Evolutionary conservation across 2,113 vertebrate genomes (phyloP).

Genomic region (Halichoerus grypus): DNA sequence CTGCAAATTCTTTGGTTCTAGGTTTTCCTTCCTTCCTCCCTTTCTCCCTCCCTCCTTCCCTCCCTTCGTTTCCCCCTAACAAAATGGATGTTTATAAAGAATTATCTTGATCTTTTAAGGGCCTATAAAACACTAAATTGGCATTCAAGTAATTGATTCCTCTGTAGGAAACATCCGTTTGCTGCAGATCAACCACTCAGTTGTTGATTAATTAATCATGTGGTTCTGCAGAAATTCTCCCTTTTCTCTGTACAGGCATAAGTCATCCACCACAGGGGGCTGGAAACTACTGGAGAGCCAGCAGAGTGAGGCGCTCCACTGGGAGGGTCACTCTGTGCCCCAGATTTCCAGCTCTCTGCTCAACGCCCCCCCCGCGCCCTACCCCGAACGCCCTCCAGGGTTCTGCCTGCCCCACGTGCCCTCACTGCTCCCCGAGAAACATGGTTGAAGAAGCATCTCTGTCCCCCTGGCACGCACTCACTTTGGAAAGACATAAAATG

Average conservation of each 20-base stretch:
- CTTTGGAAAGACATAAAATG: not conserved
- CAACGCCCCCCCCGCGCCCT: too few relatives aligned
- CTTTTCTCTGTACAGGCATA: not conserved
- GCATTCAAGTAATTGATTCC: not conserved
- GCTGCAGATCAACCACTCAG: not conserved
- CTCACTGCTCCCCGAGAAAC: not conserved
- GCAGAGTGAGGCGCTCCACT: not conserved
- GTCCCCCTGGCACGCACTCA: not conserved
- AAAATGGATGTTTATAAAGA: not conserved
- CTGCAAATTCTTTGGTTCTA: not conserved
- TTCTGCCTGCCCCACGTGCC: not conserved
- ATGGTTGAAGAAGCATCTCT: not conserved
- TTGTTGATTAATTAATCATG: slow-evolving; percentile 1
- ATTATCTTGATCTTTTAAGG: not conserved
- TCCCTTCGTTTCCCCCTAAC: too few relatives aligned
- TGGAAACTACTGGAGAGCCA: not conserved
- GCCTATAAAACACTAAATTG: not conserved
- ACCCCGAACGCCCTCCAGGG: not conserved
- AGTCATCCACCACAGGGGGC: not conserved
- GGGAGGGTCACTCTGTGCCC: not conserved
- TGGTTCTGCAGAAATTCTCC: not conserved
- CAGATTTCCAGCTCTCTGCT: not conserved
- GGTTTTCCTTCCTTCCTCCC: not conserved
- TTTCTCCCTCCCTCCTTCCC: not conserved
- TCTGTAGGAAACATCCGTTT: not conserved